Evolutionary conservation across 2,797 vertebrate species (phyloP).

Genomic region (Acomys russatus): DNA sequence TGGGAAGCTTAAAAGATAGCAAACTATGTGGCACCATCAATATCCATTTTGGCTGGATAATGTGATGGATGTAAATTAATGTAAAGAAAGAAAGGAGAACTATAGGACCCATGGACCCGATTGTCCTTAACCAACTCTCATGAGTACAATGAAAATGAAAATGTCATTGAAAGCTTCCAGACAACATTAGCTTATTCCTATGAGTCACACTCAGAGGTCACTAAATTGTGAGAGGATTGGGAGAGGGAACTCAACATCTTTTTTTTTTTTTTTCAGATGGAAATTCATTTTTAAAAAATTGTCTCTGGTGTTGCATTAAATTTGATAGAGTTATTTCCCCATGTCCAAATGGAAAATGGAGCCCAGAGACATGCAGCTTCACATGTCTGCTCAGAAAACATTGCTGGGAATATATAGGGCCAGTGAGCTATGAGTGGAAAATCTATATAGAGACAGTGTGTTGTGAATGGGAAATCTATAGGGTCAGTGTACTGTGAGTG

Average conservation of each 20-base stretch:
- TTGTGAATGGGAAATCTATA: too few relatives aligned
- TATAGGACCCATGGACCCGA: not conserved
- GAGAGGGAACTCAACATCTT: not conserved
- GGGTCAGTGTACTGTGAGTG: too few relatives aligned
- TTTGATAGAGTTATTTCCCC: not conserved
- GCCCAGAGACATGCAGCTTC: not conserved
- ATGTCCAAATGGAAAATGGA: not conserved
- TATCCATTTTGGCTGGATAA: conserved; percentile 34
- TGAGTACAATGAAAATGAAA: not conserved
- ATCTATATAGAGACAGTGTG: too few relatives aligned
- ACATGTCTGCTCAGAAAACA: not conserved
- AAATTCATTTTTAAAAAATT: not conserved
- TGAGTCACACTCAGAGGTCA: not conserved
- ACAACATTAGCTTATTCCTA: not conserved
- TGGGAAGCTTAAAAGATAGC: conserved; percentile 42
- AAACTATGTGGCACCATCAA: not conserved
- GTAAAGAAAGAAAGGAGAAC: not conserved
- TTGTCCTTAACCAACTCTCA: not conserved
- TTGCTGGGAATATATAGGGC: not conserved
- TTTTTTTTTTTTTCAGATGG: not conserved
- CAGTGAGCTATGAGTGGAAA: too few relatives aligned
- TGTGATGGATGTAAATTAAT: not conserved
- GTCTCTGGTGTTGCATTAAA: not conserved
- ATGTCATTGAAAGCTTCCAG: not conserved
- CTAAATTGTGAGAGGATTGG: not conserved